Conservation (phyloP, 2,113 vertebrate genomes). For the Odobenus rosmarus region DNA sequence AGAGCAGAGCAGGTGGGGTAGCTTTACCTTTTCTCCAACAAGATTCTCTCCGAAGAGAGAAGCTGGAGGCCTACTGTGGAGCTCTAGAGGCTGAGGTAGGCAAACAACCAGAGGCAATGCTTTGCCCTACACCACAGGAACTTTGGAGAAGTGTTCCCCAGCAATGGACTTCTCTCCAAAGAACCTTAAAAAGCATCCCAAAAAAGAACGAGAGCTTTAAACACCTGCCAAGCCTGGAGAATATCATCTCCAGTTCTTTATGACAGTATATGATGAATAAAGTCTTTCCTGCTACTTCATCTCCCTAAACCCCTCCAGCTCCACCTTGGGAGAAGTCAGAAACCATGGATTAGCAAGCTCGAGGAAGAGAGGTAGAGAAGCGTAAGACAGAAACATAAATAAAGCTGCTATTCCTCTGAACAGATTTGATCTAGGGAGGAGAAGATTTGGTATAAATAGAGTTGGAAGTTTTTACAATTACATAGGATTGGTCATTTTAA, state of each 20-base stretch:
- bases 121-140: background rate
- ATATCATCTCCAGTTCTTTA: background rate
- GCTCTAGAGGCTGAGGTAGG: background rate
- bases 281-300: background rate
- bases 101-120: background rate
- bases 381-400: background rate
- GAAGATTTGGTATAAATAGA: background rate
- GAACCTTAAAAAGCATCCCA: background rate
- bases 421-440: background rate
- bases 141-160: background rate
- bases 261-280: background rate
- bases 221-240: background rate
- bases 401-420: background rate
- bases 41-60: background rate
- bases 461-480: background rate
- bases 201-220: background rate
- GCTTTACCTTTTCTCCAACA: background rate
- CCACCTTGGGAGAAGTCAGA: background rate
- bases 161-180: background rate
- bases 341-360: background rate
- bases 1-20: background rate
- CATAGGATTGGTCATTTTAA: background rate
- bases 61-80: background rate
- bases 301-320: background rate
- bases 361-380: background rate